Evolutionary conservation across 2,797 vertebrate species (phyloP).

Genomic region (Spheniscus humboldti): DNA sequence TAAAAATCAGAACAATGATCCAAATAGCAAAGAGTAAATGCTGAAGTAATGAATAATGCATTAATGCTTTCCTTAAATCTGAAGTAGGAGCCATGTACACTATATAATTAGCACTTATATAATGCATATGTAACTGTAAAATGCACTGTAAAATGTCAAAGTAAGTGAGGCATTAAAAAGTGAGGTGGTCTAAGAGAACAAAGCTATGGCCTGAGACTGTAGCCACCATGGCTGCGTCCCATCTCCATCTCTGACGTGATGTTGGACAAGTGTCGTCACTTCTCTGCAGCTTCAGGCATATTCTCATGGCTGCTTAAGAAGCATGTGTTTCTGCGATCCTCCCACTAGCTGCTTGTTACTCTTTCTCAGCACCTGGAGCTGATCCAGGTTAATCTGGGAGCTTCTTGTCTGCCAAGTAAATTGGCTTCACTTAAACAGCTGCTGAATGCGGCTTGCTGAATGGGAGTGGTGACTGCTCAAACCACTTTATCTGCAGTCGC

Average conservation of each 20-base stretch:
- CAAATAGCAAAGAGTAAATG: background rate
- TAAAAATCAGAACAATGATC: background rate
- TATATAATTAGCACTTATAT: background rate
- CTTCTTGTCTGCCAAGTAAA: background rate
- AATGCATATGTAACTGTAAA: background rate
- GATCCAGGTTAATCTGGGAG: slow-evolving; percentile 24
- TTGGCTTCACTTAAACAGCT: background rate
- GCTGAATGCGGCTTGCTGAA: background rate
- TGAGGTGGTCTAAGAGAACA: background rate
- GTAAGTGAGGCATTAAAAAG: background rate
- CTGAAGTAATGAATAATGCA: background rate
- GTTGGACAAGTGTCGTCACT: background rate
- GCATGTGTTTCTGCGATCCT: background rate
- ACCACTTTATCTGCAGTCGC: background rate
- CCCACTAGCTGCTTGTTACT: background rate
- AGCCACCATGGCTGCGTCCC: background rate
- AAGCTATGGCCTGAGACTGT: background rate
- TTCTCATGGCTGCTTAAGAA: accelerated
- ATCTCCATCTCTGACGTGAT: background rate
- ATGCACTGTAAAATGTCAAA: background rate
- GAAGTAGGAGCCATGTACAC: background rate
- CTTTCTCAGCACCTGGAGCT: background rate
- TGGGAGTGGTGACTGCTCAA: background rate
- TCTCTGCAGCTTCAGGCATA: background rate
- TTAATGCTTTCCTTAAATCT: background rate